These are phyloP conservation scores for Pyrocephalus nanus DNA, from an alignment of 2,797 vertebrate species.

Conservation along the genomic window DNA sequence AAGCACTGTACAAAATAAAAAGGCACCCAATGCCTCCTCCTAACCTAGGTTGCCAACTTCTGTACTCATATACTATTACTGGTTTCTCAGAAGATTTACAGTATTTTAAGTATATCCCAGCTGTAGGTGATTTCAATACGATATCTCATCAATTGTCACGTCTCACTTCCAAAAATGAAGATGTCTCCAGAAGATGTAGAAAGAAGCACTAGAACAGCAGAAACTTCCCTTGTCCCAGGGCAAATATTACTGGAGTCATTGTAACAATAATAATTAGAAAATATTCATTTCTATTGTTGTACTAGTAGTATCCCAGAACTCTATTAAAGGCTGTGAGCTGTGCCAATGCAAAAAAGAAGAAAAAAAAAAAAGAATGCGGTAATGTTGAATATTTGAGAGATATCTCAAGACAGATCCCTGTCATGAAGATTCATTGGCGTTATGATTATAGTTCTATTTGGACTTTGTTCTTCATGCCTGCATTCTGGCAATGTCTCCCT, in stretches of 20 bases:
- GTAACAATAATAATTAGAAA: background rate
- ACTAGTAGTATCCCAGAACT: background rate
- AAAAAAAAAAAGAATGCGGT: background rate
- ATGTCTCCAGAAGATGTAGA: background rate
- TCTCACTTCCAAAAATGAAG: background rate
- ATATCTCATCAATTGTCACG: background rate
- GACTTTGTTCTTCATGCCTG: background rate
- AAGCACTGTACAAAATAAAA: background rate
- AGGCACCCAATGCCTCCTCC: background rate
- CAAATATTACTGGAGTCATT: background rate
- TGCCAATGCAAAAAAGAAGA: background rate
- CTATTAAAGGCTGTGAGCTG: background rate
- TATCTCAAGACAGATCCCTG: background rate
- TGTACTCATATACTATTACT: background rate
- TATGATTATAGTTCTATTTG: rapidly evolving
- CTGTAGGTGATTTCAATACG: background rate
- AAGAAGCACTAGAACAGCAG: background rate
- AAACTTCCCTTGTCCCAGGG: background rate
- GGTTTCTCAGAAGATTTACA: background rate
- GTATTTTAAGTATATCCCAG: background rate
- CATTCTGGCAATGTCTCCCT: background rate
- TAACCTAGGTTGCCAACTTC: background rate
- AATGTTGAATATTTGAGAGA: background rate
- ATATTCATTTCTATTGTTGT: background rate
- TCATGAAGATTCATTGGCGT: background rate